Evolutionary conservation across 2,113 vertebrate species (phyloP).

Genomic region (Lichenostomus cassidix): DNA sequence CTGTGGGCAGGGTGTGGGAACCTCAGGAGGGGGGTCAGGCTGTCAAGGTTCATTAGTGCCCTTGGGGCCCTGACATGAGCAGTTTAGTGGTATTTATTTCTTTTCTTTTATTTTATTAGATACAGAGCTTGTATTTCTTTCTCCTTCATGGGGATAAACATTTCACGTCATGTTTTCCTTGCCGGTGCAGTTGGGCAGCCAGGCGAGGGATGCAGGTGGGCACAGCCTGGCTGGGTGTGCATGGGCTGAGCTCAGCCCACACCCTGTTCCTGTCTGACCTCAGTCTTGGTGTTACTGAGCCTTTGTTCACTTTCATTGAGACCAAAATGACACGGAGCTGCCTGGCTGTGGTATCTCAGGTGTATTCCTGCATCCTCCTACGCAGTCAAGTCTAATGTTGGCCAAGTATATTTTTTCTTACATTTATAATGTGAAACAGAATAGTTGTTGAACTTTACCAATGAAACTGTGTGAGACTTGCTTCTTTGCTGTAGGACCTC

Average conservation of each 20-base stretch:
- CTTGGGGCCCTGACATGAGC: background rate
- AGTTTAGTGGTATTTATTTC: background rate
- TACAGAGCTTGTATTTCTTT: background rate
- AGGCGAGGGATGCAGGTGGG: background rate
- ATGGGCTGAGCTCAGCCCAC: background rate
- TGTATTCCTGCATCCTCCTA: background rate
- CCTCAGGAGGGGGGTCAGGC: fast-evolving
- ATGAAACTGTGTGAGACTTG: background rate
- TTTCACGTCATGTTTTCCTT: background rate
- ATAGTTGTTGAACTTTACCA: background rate
- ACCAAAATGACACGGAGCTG: constrained; percentile 1
- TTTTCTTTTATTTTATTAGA: background rate
- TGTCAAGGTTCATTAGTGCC: background rate
- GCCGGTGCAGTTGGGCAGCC: background rate
- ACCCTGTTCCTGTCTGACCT: background rate
- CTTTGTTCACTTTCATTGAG: background rate
- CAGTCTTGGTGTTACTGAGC: background rate
- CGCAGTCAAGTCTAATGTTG: background rate
- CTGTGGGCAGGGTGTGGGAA: background rate
- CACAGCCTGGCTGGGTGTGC: no score
- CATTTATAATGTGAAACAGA: constrained; percentile 20
- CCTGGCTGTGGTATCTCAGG: background rate
- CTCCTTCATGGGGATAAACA: background rate
- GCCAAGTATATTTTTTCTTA: constrained; percentile 50
- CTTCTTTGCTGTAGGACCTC: background rate